Percentiles rank a stretch among this genome's conserved stretches.
Evolutionary conservation across 2,113 vertebrate species (phyloP).

Genomic region (Corydoras maculifer): DNA sequence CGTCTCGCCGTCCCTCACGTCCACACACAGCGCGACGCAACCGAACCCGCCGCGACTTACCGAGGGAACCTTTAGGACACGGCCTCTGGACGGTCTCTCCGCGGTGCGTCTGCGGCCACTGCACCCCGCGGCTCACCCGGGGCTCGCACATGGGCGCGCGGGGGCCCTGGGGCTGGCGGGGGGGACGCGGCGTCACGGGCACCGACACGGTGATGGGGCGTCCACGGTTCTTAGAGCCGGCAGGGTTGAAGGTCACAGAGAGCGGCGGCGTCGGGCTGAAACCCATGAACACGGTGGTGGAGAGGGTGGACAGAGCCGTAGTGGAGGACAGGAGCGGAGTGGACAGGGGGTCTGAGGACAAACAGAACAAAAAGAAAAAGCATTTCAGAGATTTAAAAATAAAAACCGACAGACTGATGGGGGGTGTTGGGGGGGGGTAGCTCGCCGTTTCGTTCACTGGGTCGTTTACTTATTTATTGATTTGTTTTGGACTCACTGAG

Average conservation of each 20-base stretch:
- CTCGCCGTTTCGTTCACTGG: no score
- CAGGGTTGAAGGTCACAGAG: slow-evolving; percentile 77
- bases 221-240: slow-evolving; percentile 81
- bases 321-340: slow-evolving; percentile 56
- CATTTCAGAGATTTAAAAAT: background rate
- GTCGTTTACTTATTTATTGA: no score
- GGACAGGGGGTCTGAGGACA: slow-evolving; percentile 37
- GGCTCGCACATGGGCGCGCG: slow-evolving; percentile 72
- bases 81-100: slow-evolving; percentile 85
- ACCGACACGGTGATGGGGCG: slow-evolving; percentile 74
- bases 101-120: slow-evolving; percentile 82
- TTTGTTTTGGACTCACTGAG: no score
- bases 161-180: slow-evolving; percentile 66
- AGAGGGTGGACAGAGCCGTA: slow-evolving; percentile 56
- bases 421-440: no score
- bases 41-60: slow-evolving; percentile 54
- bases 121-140: slow-evolving; percentile 75
- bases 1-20: slow-evolving; percentile 22
- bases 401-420: background rate
- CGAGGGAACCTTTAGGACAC: slow-evolving; percentile 85
- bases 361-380: background rate
- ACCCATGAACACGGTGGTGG: slow-evolving; percentile 58
- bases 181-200: slow-evolving; percentile 76
- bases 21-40: background rate
- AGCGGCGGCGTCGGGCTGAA: slow-evolving; percentile 70